A percentile compares a stretch with the other conserved stretches of the same genome.
These are phyloP conservation scores for Marmota monax DNA, from an alignment of 2,113 vertebrate genomes.

Conservation along the genomic window DNA sequence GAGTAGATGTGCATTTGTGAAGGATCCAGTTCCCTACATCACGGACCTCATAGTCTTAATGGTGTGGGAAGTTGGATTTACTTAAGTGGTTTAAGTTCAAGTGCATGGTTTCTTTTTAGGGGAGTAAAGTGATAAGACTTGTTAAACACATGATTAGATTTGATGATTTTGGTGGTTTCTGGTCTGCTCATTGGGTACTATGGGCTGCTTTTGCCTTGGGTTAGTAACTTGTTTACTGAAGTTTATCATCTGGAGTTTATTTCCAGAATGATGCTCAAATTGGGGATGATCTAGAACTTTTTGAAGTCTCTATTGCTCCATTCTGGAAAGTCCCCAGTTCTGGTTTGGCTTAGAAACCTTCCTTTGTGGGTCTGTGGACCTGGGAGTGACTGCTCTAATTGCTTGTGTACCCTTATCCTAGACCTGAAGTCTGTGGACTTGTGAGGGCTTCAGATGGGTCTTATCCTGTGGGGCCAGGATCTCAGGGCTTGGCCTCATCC, in stretches of 20 bases:
- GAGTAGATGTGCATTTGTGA: neutral
- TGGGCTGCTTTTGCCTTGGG: neutral
- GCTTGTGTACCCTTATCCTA: neutral
- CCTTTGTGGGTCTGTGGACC: neutral
- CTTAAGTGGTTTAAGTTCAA: neutral
- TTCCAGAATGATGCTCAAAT: neutral
- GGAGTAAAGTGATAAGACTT: no score
- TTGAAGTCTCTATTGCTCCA: neutral
- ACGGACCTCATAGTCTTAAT: neutral
- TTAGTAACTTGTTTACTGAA: neutral
- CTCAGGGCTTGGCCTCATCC: neutral
- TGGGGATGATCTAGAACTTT: neutral
- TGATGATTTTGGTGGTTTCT: neutral
- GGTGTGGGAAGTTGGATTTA: neutral
- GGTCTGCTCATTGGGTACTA: neutral
- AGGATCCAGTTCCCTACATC: neutral
- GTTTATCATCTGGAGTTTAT: neutral
- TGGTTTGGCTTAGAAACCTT: neutral
- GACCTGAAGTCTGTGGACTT: neutral
- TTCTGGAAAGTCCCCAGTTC: neutral
- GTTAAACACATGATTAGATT: neutral
- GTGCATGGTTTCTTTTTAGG: neutral
- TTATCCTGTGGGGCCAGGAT: neutral
- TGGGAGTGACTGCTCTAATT: neutral
- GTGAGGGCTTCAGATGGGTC: neutral